Percentiles rank a stretch among this genome's conserved stretches.
Evolutionary conservation across 37 sponge, comb jelly and placozoan genomes (phyloP).

Genomic region (Beroe ovata): DNA sequence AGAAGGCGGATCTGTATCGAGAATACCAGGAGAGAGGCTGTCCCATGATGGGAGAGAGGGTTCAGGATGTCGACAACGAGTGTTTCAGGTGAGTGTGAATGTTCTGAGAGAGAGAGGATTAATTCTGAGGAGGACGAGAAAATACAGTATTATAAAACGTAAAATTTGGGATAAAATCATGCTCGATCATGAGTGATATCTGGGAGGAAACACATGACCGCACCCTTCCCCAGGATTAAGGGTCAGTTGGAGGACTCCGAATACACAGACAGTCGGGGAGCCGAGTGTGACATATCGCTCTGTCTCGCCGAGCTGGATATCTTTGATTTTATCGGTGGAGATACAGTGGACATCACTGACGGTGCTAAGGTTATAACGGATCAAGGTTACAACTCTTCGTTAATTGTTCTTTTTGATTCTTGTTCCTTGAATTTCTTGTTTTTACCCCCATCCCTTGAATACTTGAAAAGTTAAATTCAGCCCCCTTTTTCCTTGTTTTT

Average conservation of each 20-base stretch:
- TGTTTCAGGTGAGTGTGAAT: constrained; percentile 67
- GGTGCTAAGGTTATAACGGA: background rate
- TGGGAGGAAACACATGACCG: no score
- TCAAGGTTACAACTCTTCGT: constrained; percentile 16
- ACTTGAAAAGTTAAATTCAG: no score
- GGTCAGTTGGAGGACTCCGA: constrained; percentile 16
- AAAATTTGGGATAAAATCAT: no score
- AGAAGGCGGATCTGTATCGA: background rate
- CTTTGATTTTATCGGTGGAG: background rate
- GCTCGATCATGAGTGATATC: no score
- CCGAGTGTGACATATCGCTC: constrained; percentile 5
- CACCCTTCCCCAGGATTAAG: background rate
- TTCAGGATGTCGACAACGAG: constrained; percentile 1
- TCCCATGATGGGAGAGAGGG: background rate
- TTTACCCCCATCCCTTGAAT: no score
- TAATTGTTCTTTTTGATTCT: no score
- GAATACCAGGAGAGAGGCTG: constrained; percentile 2
- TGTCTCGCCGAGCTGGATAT: background rate
- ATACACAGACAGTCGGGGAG: background rate
- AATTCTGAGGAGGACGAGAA: no score
- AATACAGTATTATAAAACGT: no score
- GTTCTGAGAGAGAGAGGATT: no score
- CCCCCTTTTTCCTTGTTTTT: no score
- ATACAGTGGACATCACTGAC: background rate
- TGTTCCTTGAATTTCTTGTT: no score